phyloP scores from a whole-genome alignment of 92 coral and sea anemone species.

The Micromussa lordhowensis region DNA sequence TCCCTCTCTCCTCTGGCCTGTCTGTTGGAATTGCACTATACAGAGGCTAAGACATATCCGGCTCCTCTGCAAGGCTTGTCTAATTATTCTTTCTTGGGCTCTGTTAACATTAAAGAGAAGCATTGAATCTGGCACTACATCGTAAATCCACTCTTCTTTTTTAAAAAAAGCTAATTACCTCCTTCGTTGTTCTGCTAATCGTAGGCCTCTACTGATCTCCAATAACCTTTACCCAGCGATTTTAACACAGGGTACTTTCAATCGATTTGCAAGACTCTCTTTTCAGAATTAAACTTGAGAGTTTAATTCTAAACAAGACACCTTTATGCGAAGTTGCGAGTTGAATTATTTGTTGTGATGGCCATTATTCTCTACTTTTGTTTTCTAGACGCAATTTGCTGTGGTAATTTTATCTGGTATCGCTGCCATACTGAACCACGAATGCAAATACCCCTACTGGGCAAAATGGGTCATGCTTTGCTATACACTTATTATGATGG shows the following conservation, averaged over 20 bases:
- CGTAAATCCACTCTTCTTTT: not conserved
- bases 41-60: not conserved
- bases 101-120: not conserved
- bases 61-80: not conserved
- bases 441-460: constrained; percentile 76
- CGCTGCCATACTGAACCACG: constrained; percentile 54
- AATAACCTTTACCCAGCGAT: not conserved
- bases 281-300: not conserved
- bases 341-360: constrained; percentile 4
- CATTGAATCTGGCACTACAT: not conserved
- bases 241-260: not conserved
- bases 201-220: not conserved
- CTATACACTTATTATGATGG: constrained; percentile 67
- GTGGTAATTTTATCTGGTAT: constrained; percentile 59
- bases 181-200: too few relatives aligned
- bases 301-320: not conserved
- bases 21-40: not conserved
- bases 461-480: constrained; percentile 74
- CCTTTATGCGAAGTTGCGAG: not conserved
- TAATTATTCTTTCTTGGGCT: not conserved
- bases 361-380: constrained; percentile 30
- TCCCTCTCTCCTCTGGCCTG: not conserved
- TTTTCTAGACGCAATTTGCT: constrained; percentile 82
- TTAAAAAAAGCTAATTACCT: not conserved
- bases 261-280: not conserved